A percentile compares a stretch with the other conserved stretches of the same genome.
Evolutionary conservation across 53 echinoderm and acorn worm species (phyloP).

Genomic region (Holothuria leucospilota): DNA sequence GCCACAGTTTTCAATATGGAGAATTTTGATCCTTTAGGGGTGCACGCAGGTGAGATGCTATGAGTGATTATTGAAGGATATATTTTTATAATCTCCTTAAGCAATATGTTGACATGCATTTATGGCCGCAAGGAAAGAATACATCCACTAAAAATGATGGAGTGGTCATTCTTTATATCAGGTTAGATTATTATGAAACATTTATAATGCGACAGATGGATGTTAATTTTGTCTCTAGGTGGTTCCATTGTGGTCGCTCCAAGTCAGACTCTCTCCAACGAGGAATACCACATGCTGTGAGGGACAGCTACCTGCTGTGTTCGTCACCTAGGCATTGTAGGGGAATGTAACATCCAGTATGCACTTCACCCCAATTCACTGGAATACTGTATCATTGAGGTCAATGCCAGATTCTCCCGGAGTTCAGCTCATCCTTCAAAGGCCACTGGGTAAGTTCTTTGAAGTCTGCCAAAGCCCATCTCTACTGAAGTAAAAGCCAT

Average conservation of each 20-base stretch:
- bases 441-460: conserved; percentile 86
- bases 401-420: conserved; percentile 89
- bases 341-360: conserved; percentile 98
- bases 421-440: conserved; percentile 97
- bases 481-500: background rate
- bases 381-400: conserved; percentile 99
- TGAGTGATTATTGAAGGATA: too few relatives aligned
- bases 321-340: conserved; percentile 95
- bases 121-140: too few relatives aligned
- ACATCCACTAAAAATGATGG: too few relatives aligned
- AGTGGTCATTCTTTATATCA: too few relatives aligned
- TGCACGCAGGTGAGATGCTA: conserved; percentile 84
- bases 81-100: too few relatives aligned
- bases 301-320: conserved; percentile 92
- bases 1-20: conserved; percentile 99
- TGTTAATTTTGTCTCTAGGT: conserved; percentile 49
- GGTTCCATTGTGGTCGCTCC: conserved; percentile 99
- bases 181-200: background rate
- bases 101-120: too few relatives aligned
- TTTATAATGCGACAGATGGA: too few relatives aligned
- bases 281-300: conserved; percentile 96
- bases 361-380: conserved; percentile 90
- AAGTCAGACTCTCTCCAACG: conserved; percentile 93
- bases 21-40: conserved; percentile 98
- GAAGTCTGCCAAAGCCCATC: background rate